Percentiles rank a stretch among this genome's conserved stretches.
These are phyloP conservation scores for Falcaria lacertinaria DNA, from an alignment of 2,888 invertebrate genomes.

Conservation along the genomic window DNA sequence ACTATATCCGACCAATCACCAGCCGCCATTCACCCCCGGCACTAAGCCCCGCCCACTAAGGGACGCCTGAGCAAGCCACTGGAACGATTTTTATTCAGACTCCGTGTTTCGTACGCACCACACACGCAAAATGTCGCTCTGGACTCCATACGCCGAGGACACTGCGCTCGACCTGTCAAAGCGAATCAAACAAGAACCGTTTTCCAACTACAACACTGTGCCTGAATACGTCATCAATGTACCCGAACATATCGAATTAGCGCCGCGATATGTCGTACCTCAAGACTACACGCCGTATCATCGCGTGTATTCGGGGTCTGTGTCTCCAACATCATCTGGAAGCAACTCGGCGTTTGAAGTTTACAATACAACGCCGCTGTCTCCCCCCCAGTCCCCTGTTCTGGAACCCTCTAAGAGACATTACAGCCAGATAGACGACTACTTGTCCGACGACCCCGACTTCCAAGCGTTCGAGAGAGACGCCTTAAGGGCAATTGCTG, in stretches of 20 bases:
- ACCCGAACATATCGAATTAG: no score
- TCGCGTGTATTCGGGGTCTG: slow-evolving; percentile 16
- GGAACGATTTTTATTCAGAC: slow-evolving; percentile 19
- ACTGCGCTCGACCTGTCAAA: slow-evolving; percentile 47
- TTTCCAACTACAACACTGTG: slow-evolving; percentile 15
- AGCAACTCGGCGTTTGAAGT: slow-evolving; percentile 30
- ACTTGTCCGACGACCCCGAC: slow-evolving; percentile 67
- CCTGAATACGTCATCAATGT: not conserved
- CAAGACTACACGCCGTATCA: slow-evolving; percentile 15
- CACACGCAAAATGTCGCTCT: slow-evolving; percentile 45
- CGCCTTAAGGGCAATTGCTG: slow-evolving; percentile 82
- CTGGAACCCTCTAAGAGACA: slow-evolving; percentile 14
- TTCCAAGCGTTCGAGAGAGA: slow-evolving; percentile 84
- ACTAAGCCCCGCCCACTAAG: slow-evolving; percentile 4
- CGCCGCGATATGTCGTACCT: not conserved
- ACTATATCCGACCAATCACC: not conserved
- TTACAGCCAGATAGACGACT: slow-evolving; percentile 27
- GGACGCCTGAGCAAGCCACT: slow-evolving; percentile 22
- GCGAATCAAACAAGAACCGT: slow-evolving; percentile 17
- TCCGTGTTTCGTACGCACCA: slow-evolving; percentile 11
- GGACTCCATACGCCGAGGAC: slow-evolving; percentile 61
- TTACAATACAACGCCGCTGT: slow-evolving; percentile 16
- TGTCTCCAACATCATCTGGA: slow-evolving; percentile 31
- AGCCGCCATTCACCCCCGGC: slow-evolving; percentile 1
- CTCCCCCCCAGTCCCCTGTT: slow-evolving; percentile 34